Evolutionary conservation across 2,113 vertebrate genomes (phyloP).

Genomic region (Typhlomys cinereus): DNA sequence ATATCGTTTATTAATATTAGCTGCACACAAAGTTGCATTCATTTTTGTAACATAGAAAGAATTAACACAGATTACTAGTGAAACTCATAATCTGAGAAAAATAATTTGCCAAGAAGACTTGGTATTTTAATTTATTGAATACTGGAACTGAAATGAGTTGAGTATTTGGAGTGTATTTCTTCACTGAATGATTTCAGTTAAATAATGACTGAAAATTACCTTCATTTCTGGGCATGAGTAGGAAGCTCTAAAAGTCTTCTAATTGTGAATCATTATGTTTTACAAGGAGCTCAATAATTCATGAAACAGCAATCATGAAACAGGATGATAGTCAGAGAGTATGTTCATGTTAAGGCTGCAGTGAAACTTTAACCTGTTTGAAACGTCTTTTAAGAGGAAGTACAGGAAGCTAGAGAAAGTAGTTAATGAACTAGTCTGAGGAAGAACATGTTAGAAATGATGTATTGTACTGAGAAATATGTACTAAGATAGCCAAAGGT

Average conservation of each 20-base stretch:
- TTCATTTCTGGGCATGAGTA: not conserved
- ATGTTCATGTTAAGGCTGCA: not conserved
- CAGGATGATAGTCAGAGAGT: not conserved
- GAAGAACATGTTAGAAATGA: not conserved
- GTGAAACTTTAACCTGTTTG: not conserved
- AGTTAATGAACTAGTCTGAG: not conserved
- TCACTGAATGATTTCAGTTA: not conserved
- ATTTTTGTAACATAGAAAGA: no score
- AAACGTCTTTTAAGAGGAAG: no score
- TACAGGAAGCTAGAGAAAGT: not conserved
- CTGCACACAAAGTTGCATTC: not conserved
- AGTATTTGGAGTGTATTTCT: not conserved
- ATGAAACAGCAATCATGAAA: not conserved
- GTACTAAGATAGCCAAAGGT: not conserved
- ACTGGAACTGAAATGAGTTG: not conserved
- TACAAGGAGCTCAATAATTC: not conserved
- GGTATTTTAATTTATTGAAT: not conserved
- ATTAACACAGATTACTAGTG: no score
- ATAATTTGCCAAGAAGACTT: no score
- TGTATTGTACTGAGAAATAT: conserved; percentile 35
- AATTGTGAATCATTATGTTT: not conserved
- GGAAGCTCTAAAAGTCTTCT: not conserved
- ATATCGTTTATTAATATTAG: not conserved
- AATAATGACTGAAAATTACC: not conserved
- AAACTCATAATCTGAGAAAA: no score